phyloP scores from a whole-genome alignment of 2,888 invertebrate species.

The Cyrtodaria siliqua region DNA sequence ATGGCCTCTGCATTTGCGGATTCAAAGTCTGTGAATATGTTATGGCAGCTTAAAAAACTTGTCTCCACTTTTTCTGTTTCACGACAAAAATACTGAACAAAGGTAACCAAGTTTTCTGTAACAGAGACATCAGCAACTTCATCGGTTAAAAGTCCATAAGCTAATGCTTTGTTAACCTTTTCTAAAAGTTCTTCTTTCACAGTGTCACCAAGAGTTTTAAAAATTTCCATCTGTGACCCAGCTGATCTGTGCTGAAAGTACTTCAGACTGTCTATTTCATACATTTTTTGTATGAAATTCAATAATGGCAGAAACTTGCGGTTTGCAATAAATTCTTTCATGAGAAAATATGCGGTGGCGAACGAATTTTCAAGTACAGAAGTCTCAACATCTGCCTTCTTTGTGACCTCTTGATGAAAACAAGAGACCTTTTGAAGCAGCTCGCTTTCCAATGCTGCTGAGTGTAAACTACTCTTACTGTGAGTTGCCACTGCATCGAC shows the following conservation, averaged over 20 bases:
- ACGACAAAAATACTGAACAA: constrained; percentile 24
- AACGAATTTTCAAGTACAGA: constrained; percentile 12
- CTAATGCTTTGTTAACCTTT: constrained; percentile 16
- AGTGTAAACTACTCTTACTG: background rate
- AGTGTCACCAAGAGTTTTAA: constrained; percentile 19
- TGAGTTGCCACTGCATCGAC: constrained; percentile 20
- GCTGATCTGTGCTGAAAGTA: constrained; percentile 39
- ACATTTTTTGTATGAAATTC: constrained; percentile 24
- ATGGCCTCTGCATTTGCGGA: constrained; percentile 42
- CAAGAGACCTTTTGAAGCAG: constrained; percentile 17
- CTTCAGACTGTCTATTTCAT: constrained; percentile 22
- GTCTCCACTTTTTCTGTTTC: constrained; percentile 22
- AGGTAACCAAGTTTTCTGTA: constrained; percentile 40
- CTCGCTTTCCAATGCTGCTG: constrained; percentile 12
- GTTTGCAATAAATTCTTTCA: constrained; percentile 40
- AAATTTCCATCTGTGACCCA: constrained; percentile 33
- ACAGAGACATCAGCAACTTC: constrained; percentile 41
- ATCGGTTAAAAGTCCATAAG: constrained; percentile 39
- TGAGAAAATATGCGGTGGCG: constrained; percentile 34
- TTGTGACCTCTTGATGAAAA: constrained; percentile 20
- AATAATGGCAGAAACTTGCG: constrained; percentile 24
- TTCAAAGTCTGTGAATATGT: constrained; percentile 15
- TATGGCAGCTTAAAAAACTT: constrained; percentile 34
- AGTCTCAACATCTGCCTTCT: constrained; percentile 21
- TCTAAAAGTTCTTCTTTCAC: constrained; percentile 14